A percentile compares a stretch with the other conserved stretches of the same genome.
Evolutionary conservation across 2,888 invertebrate species (phyloP).

Genomic region (Alsophila aescularia): DNA sequence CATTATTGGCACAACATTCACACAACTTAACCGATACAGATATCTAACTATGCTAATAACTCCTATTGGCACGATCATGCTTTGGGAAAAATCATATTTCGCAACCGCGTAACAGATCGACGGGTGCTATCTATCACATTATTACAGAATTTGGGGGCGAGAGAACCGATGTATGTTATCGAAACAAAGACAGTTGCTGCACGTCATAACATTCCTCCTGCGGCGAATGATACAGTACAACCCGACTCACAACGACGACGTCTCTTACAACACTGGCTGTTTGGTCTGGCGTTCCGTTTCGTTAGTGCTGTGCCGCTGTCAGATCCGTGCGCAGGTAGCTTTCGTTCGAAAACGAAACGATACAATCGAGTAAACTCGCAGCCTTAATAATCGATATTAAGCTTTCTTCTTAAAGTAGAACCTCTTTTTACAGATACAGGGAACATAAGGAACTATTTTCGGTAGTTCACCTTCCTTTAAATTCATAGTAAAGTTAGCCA

Average conservation of each 20-base stretch:
- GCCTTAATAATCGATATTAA: slow-evolving; percentile 22
- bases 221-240: slow-evolving; percentile 50
- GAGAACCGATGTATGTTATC: slow-evolving; percentile 66
- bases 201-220: slow-evolving; percentile 81
- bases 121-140: slow-evolving; percentile 68
- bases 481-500: slow-evolving; percentile 57
- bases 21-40: slow-evolving; percentile 80
- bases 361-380: slow-evolving; percentile 23
- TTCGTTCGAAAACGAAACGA: slow-evolving; percentile 37
- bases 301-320: slow-evolving; percentile 33
- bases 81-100: slow-evolving; percentile 76
- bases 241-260: slow-evolving; percentile 52
- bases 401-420: slow-evolving; percentile 41
- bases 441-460: slow-evolving; percentile 47
- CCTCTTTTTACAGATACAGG: slow-evolving; percentile 58
- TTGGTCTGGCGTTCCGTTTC: slow-evolving; percentile 34
- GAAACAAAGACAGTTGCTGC: slow-evolving; percentile 81
- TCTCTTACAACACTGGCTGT: slow-evolving; percentile 58
- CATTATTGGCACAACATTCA: slow-evolving; percentile 84
- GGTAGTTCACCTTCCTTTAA: slow-evolving; percentile 58
- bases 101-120: slow-evolving; percentile 56
- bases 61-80: slow-evolving; percentile 82
- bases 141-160: slow-evolving; percentile 55
- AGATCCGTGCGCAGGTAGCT: slow-evolving; percentile 31
- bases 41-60: slow-evolving; percentile 79